Base-by-base conservation (phyloP, 1,140 invertebrate species). In the Neodiprion fabricii region DNA sequence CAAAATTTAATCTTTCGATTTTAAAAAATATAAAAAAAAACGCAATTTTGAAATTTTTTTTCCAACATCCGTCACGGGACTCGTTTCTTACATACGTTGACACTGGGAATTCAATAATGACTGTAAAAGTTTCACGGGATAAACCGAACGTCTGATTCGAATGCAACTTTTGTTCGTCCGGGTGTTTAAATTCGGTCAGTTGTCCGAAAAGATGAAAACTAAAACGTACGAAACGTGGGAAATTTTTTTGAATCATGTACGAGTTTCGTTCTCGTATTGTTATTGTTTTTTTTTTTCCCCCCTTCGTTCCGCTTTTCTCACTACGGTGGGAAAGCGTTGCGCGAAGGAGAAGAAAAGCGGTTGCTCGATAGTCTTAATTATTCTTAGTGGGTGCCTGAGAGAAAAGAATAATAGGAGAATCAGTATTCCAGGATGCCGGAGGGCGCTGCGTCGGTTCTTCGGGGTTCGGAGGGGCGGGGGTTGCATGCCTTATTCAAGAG, bases 401-500 rank as follows among this genome's bases (percentile, higher is more conserved):
- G 49, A 68, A 23, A 21, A 71, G 75, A 77, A 79, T 80, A 82
- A 79, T 78, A 79, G 79, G 75, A 76, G 81, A 83, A 85, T 84
- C 81, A 70, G 80, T 79, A 82, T 80, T 79, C 71, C n/a, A 69
- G 10, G 11, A n/a, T 65, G 17, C 17, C 17, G 17, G 17, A 21
- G 17, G 17, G 17, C 17, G 17, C 17, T 21, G 17, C 17, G 17
- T 21, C 0, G 17, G 17, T 21, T 21, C 17, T 21, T 21, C 17
- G 17, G 17, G 17, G 17, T 21, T 21, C 17, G 17, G 17, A 21
- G 17, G 17, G 50, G 73, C 75, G 74, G 78, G 73, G 76, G 74
- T 53, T 72, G 78, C 76, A 76, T 85, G 81, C 82, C 85, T 87
- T 85, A 87, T 87, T 87, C 84, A 87, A 83, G 79, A 76, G n/a